Base-by-base conservation (phyloP, 2,797 vertebrate genomes). In the Cyclura pinguis region DNA sequence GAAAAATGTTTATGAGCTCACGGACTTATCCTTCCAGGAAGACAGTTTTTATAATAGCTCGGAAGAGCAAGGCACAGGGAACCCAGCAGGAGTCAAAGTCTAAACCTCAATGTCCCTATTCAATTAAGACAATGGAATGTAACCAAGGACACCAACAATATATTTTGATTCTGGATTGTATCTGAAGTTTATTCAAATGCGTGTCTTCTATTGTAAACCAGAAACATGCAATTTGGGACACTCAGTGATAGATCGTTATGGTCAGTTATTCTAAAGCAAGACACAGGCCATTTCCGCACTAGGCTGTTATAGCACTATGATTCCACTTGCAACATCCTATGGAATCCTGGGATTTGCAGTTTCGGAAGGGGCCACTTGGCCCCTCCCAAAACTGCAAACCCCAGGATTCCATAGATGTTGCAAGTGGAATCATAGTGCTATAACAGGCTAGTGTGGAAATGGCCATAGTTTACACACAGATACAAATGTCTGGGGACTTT, bases 1-100 rank as follows among this genome's bases (percentile, higher is more conserved):
- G 82, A 78, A 92, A 88, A 85, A 62, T 91, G 83, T 24, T 1
- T 90, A 50, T 35, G 22, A 92, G 18, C n/a, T 81, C 90, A 76
- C 50, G 57, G 91, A 59, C 69, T 85, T 0, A 0, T 91, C 29
- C 47, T 91, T 80, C 50, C n/a, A 84, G 27, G 50, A 32, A 42
- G 47, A 52, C 47, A 16, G 13, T 22, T 88, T 59, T 62, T n/a
- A 74, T 73, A 81, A 73, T 86, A 89, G 72, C 35, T 73, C 77
- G 64, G 42, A 10, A 1, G n/a, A 52, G 72, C 22, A 84, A 57
- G 93, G 89, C 89, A 82, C 80, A 67, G n/a, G 81, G 87, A n/a
- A 92, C 76, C 83, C 85, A 27, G 72, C n/a, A 0, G 0, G 18
- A 90, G n/a, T 83, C 0, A 59, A 95, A 76, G 87, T 55, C 87